Evolutionary conservation across 2,113 vertebrate genomes (phyloP), one percentile per base, ranked within the genome.

Genomic region (Callipepla californica): DNA sequence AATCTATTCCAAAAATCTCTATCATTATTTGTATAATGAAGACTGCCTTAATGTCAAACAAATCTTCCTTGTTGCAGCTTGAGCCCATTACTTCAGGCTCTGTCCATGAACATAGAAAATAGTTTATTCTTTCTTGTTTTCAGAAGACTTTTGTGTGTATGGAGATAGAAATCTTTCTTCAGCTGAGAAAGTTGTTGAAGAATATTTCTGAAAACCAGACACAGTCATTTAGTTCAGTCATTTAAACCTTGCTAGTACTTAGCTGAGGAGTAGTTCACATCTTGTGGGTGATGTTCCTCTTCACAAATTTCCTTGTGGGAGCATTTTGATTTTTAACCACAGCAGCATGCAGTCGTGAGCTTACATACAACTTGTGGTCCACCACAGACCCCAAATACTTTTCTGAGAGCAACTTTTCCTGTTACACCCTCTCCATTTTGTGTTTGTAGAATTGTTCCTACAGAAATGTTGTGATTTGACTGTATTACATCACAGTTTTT

Each of bases 281-380:
- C 44, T 53, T 82, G 23, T 15, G 61, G 57, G 38, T 59, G 55
- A 20, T 59, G 11, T 10, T 53, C 16, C 8, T 69, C 48, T 50
- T 55, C 16, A 14, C 22, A 9, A 45, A 50, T 0, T 15, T 55
- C 38, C 4, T 20, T 34, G 23, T 1, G 2, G 34, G 36, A 72
- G 28, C 13, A 9, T 21, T 62, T 58, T 58, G 25, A 2, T 10
- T 81, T 53, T 75, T 48, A 65, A 17, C 62, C 30, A 32, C 57
- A 92, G 45, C 67, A 61, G 26, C 8, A 8, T 32, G 38, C 61
- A 59, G 5, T 30, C 48, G 9, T 36, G 57, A 26, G 36, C n/a
- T 85, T 36, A 16, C 0, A 2, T 40, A 66, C 25, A 9, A 7
- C 18, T 40, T 51, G 45, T 67, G 69, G 25, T 57, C 36, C 50